These are phyloP conservation scores for Drosophila subobscura DNA, from an alignment of 1,140 invertebrate genomes.

Conservation along the genomic window DNA sequence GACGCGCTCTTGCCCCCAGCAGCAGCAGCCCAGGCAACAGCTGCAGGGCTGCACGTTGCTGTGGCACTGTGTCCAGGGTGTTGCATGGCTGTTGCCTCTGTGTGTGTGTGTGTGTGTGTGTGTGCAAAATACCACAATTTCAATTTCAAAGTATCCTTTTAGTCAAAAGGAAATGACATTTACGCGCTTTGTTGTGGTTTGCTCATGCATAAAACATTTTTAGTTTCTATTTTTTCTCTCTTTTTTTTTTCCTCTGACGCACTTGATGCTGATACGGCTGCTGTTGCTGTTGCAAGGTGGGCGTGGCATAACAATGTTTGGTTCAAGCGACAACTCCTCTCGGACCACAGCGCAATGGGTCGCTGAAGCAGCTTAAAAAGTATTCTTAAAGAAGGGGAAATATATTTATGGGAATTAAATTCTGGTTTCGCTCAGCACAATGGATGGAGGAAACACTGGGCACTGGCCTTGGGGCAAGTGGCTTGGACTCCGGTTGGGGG, in stretches of 20 bases:
- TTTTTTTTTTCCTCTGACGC: conserved; percentile 16
- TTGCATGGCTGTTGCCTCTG: conserved; percentile 3
- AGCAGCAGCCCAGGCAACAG: not conserved
- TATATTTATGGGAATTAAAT: conserved; percentile 57
- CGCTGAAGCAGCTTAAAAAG: conserved; percentile 49
- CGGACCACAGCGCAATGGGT: conserved; percentile 29
- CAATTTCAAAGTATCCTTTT: conserved; percentile 82
- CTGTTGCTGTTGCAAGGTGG: conserved; percentile 4
- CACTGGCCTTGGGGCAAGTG: conserved; percentile 9
- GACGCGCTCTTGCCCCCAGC: conserved; percentile 6
- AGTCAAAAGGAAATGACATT: conserved; percentile 81
- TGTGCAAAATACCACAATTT: conserved; percentile 75
- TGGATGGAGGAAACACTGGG: too few relatives aligned
- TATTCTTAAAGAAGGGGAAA: conserved; percentile 41
- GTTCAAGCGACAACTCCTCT: conserved; percentile 8
- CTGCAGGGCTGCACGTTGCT: conserved; percentile 1
- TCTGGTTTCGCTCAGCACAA: conserved; percentile 8
- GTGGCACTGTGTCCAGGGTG: conserved; percentile 7
- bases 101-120: conserved; percentile 32
- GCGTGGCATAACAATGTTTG: conserved; percentile 51
- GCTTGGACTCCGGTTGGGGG: not conserved
- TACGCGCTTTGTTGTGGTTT: conserved; percentile 81
- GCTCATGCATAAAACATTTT: conserved; percentile 81
- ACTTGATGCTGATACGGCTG: conserved; percentile 18
- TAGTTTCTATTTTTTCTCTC: conserved; percentile 63